Conservation (phyloP, 2,888 invertebrate genomes). For the Heliconius ismenius region DNA sequence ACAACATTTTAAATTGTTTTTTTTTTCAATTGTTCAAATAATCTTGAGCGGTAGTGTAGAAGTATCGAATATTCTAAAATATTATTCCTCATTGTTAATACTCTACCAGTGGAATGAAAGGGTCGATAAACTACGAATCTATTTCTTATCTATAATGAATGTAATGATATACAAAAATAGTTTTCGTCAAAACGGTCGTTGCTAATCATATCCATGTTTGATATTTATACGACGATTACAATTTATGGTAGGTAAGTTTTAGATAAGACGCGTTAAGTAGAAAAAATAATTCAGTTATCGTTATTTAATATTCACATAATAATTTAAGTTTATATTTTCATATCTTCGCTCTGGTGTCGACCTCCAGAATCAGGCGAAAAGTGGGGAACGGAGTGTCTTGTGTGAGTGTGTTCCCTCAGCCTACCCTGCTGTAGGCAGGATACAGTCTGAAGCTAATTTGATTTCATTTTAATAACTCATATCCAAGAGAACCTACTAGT, state of each 20-base stretch:
- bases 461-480: no score
- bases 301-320: background rate
- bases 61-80: background rate
- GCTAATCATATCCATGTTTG: background rate
- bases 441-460: no score
- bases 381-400: no score
- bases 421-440: no score
- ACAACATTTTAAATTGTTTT: no score
- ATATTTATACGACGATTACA: background rate
- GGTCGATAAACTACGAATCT: background rate
- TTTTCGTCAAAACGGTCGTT: background rate
- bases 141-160: background rate
- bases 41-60: no score
- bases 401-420: no score
- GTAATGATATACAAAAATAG: background rate
- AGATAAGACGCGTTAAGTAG: background rate
- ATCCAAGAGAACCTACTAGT: no score
- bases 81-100: background rate
- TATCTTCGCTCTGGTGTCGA: no score
- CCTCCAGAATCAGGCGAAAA: no score
- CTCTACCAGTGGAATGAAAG: background rate
- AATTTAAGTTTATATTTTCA: no score
- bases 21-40: no score
- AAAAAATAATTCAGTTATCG: background rate
- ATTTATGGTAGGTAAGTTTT: background rate